A percentile compares a stretch with the other conserved stretches of the same genome.
These are phyloP conservation scores for Aerospiza tachiro DNA, from an alignment of 2,797 vertebrate genomes.

Conservation along the genomic window DNA sequence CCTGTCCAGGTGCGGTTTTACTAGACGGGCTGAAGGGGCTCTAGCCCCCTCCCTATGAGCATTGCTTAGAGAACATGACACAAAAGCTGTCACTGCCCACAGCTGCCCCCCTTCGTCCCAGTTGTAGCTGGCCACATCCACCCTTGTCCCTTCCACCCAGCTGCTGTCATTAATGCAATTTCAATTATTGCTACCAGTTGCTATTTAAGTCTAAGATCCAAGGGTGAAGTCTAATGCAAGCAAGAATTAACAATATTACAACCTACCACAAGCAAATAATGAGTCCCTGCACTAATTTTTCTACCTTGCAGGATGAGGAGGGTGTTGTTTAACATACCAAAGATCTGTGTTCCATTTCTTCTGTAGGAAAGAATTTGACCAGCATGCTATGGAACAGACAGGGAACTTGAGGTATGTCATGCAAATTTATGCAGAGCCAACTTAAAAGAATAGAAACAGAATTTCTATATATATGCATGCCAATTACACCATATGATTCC, in stretches of 20 bases:
- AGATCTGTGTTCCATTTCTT: neutral
- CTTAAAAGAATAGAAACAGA: conserved; percentile 55
- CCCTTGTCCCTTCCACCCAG: neutral
- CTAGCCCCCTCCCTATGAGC: neutral
- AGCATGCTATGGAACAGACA: conserved; percentile 8
- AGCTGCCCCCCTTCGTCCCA: neutral
- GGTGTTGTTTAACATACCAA: neutral
- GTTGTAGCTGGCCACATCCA: neutral
- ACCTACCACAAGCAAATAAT: neutral
- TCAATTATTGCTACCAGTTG: neutral
- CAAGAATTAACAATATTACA: neutral
- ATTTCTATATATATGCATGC: conserved; percentile 43
- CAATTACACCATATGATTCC: conserved; percentile 29
- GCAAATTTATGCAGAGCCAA: conserved; percentile 41
- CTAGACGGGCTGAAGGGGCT: neutral
- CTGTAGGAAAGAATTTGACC: conserved; percentile 3
- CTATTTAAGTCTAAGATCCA: neutral
- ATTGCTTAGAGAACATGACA: neutral
- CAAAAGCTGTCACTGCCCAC: neutral
- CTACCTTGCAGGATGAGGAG: neutral
- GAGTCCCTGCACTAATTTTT: neutral
- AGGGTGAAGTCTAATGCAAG: neutral
- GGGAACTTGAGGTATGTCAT: conserved; percentile 27
- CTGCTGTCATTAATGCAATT: neutral
- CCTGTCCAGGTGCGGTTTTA: neutral